Evolutionary conservation across 2,888 invertebrate genomes (phyloP), one percentile per base, ranked within the genome.

Genomic region (Autographa gamma): DNA sequence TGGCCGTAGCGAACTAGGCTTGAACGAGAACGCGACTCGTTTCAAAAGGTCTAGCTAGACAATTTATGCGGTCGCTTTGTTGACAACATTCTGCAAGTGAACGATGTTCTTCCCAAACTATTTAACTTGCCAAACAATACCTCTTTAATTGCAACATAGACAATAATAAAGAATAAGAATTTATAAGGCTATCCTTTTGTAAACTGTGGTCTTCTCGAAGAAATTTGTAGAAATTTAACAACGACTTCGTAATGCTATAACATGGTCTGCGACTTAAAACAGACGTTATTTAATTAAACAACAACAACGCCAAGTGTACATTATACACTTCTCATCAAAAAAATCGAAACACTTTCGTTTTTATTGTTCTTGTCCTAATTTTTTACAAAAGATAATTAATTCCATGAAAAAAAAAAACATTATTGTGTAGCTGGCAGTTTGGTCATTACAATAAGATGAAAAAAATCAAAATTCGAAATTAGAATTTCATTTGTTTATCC

Each of bases 1-100:
- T 84, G 88, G 87, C 83, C 83, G 83, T 83, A 82, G 84, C 85
- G 85, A 85, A 86, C 87, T 87, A 87, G 87, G 85, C 90, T 86
- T 86, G 81, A 84, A 83, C 83, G 72, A 77, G 75, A 81, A 83
- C 83, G 84, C 86, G 83, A 79, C 81, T 86, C 82, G 82, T 78
- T 83, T 86, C 82, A 83, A 88, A 89, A 90, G 83, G 83, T 86
- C 85, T 85, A 81, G 73, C 84, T 85, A 85, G 83, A 85, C 81
- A 88, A 87, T 90, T 89, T 90, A 88, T 89, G 84, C 85, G 80
- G 76, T 72, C 76, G 78, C 79, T 84, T 86, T 85, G 84, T 84
- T 86, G 82, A 82, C 79, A 80, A 75, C 73, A 83, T 85, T 77
- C 84, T 81, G 80, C 83, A 75, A 83, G 72, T 82, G 82, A 85